Evolutionary conservation across 2,797 vertebrate species (phyloP).

Genomic region (Gadopsis bispinosus): DNA sequence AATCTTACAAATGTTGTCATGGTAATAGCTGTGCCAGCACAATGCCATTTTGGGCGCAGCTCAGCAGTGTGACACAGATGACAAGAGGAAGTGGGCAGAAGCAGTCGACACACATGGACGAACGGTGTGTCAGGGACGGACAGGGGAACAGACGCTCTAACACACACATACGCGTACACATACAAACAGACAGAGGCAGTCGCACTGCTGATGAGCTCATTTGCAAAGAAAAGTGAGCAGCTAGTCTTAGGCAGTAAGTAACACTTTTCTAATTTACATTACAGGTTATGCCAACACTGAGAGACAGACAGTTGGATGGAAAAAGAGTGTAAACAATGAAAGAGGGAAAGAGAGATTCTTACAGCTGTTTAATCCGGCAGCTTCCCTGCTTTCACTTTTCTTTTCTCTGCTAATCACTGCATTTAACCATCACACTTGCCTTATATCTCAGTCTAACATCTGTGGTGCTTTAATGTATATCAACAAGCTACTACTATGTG

Average conservation of each 20-base stretch:
- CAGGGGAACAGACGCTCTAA: constrained; percentile 42
- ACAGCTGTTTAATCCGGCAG: constrained; percentile 42
- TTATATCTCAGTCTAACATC: constrained; percentile 37
- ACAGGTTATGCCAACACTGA: constrained; percentile 42
- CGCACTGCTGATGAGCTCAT: constrained; percentile 58
- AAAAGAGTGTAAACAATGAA: constrained; percentile 13
- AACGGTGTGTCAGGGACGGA: constrained; percentile 23
- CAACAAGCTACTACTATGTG: constrained; percentile 13
- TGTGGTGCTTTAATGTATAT: constrained; percentile 24
- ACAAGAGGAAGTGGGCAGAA: constrained; percentile 46
- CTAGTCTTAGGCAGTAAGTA: constrained; percentile 66
- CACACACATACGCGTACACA: constrained; percentile 34
- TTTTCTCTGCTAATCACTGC: constrained; percentile 44
- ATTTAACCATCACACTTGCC: constrained; percentile 47
- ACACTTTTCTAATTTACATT: constrained; percentile 46
- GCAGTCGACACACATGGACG: constrained; percentile 57
- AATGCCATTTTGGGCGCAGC: constrained; percentile 20
- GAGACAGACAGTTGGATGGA: constrained; percentile 6
- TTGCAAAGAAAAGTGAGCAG: constrained; percentile 67
- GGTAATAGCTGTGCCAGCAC: constrained; percentile 26
- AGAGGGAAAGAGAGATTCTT: constrained; percentile 4
- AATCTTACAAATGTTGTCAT: constrained; percentile 18
- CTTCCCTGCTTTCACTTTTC: constrained; percentile 11
- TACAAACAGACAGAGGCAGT: constrained; percentile 13
- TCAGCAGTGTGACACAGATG: constrained; percentile 46